These are phyloP conservation scores for Lamellibrachia satsuma DNA, from an alignment of 2,888 invertebrate species.

Conservation along the genomic window DNA sequence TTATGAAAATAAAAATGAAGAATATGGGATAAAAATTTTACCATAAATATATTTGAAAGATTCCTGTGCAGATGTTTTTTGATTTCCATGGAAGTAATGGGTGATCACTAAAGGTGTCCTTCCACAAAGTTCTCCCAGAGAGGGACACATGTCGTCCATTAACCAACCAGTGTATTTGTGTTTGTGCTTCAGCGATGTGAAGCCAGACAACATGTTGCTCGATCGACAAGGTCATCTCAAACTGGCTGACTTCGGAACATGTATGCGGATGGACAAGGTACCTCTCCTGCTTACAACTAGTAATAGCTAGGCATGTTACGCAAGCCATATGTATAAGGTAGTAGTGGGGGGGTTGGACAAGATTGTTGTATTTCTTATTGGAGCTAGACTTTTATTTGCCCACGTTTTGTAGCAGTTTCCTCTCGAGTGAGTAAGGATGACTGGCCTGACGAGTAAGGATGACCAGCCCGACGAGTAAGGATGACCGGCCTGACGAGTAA, in stretches of 20 bases:
- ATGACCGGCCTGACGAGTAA: background rate
- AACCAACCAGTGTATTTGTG: conserved; percentile 64
- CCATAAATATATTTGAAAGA: too few species aligned
- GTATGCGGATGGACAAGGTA: conserved; percentile 95
- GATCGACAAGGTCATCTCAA: conserved; percentile 96
- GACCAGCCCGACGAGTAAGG: background rate
- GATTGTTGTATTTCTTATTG: background rate
- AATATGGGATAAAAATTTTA: too few species aligned
- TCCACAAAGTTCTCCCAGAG: too few species aligned
- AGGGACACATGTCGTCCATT: background rate
- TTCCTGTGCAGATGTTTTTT: too few species aligned
- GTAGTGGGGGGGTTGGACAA: background rate
- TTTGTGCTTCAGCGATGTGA: conserved; percentile 82
- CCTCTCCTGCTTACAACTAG: conserved; percentile 21
- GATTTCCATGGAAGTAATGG: too few species aligned
- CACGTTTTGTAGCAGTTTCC: background rate
- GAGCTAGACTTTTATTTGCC: background rate
- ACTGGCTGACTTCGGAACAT: conserved; percentile 99
- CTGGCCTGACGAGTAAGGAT: background rate
- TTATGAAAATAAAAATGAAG: too few species aligned
- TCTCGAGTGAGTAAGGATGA: background rate
- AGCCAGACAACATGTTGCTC: conserved; percentile 98
- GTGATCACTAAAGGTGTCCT: too few species aligned
- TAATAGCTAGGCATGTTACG: background rate
- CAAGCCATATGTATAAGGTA: background rate